These are phyloP conservation scores for Astyanax mexicanus DNA, from an alignment of 2,797 vertebrate species.

Conservation along the genomic window DNA sequence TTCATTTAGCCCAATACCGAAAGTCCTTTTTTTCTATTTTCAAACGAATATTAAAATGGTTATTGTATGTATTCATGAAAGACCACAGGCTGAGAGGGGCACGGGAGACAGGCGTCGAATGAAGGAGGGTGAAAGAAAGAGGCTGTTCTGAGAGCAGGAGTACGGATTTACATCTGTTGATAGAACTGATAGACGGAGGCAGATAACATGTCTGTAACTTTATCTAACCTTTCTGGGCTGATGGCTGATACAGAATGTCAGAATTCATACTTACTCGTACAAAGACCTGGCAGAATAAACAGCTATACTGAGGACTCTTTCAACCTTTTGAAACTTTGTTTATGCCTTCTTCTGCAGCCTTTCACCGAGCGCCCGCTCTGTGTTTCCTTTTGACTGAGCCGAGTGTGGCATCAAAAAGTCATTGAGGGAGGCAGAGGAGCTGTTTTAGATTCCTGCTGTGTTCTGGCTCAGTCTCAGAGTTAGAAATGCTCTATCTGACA, in stretches of 20 bases:
- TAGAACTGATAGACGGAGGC: not conserved
- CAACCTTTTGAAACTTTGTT: constrained; percentile 5
- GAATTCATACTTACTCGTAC: not conserved
- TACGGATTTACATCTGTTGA: constrained; percentile 12
- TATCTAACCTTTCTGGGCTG: constrained; percentile 1
- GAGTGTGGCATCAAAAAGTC: constrained; percentile 12
- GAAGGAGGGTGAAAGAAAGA: not conserved
- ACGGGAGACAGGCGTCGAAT: not conserved
- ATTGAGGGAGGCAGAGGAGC: constrained; percentile 30
- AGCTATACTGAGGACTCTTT: not conserved
- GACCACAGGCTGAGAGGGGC: constrained; percentile 50
- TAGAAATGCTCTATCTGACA: constrained; percentile 5
- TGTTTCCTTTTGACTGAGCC: constrained; percentile 17
- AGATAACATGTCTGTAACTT: not conserved
- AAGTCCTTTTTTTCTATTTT: too few species aligned
- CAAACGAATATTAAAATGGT: too few species aligned
- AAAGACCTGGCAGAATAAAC: not conserved
- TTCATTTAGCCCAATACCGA: too few species aligned
- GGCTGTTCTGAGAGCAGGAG: constrained; percentile 19
- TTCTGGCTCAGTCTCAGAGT: not conserved
- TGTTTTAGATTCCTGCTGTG: constrained; percentile 36
- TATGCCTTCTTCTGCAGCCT: not conserved
- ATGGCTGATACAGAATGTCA: not conserved
- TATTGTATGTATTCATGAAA: constrained; percentile 56
- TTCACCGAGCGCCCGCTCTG: constrained; percentile 4